These are phyloP conservation scores for Guaruba guarouba DNA, from an alignment of 2,113 vertebrate genomes.

Conservation along the genomic window DNA sequence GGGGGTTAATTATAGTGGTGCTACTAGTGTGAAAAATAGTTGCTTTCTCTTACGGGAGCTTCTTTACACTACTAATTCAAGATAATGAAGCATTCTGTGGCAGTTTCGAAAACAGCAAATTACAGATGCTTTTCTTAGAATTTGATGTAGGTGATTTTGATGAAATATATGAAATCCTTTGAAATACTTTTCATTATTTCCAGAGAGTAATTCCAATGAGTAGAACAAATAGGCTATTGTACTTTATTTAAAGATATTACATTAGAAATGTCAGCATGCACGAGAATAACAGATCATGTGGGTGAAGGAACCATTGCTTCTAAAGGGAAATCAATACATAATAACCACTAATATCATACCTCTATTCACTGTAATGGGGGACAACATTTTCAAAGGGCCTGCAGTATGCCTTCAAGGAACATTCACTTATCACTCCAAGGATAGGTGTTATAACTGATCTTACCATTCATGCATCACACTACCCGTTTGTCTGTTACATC, in stretches of 20 bases:
- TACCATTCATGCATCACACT: not conserved
- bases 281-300: not conserved
- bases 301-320: not conserved
- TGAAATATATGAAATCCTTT: not conserved
- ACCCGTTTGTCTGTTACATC: not conserved
- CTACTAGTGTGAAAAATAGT: conserved; percentile 17
- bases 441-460: not conserved
- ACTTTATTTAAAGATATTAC: not conserved
- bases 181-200: not conserved
- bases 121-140: not conserved
- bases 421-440: not conserved
- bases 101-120: not conserved
- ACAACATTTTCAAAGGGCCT: not conserved
- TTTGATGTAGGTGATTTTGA: not conserved
- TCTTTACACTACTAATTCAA: not conserved
- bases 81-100: not conserved
- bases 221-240: not conserved
- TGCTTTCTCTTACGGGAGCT: conserved; percentile 13
- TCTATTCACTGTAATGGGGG: not conserved
- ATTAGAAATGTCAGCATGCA: not conserved
- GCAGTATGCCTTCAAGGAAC: not conserved
- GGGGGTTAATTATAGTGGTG: conserved; percentile 1
- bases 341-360: not conserved
- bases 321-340: conserved; percentile 23
- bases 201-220: not conserved